phyloP scores from a whole-genome alignment of 2,797 vertebrate genomes.

The Schizopygopsis pylzovi region DNA sequence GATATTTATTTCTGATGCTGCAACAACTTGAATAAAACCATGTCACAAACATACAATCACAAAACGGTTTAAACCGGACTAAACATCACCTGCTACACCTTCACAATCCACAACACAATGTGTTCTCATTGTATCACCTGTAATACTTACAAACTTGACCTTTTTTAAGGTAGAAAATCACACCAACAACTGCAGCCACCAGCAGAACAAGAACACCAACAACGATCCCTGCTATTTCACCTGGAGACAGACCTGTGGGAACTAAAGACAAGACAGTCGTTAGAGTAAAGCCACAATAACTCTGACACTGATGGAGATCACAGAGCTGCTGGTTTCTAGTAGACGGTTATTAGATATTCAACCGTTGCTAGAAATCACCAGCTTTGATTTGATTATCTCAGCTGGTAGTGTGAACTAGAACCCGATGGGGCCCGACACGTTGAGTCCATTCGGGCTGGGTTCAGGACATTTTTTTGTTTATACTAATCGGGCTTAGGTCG shows the following conservation, averaged over 20 bases:
- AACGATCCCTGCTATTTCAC: background rate
- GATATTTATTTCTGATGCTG: too few species aligned
- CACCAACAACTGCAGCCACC: background rate
- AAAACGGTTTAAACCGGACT: background rate
- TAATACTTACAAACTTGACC: background rate
- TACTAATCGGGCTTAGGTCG: too few species aligned
- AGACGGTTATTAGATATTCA: too few species aligned
- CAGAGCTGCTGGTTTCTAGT: background rate
- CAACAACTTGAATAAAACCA: background rate
- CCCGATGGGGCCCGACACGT: too few species aligned
- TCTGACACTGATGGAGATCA: background rate
- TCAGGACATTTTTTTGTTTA: too few species aligned
- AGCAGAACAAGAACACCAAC: fast-evolving
- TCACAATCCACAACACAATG: background rate
- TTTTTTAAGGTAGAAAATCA: background rate
- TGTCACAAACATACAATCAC: background rate
- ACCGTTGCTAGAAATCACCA: too few species aligned
- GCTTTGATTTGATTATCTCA: too few species aligned
- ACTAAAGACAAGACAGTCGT: background rate
- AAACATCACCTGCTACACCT: background rate
- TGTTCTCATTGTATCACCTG: background rate
- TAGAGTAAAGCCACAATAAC: background rate
- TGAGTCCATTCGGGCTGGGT: too few species aligned
- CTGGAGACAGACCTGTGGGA: background rate
- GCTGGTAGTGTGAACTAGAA: too few species aligned